Percentiles rank a stretch among this genome's conserved stretches.
These are phyloP conservation scores for Cinclus mexicanus DNA, from an alignment of 2,113 vertebrate genomes.

Conservation along the genomic window DNA sequence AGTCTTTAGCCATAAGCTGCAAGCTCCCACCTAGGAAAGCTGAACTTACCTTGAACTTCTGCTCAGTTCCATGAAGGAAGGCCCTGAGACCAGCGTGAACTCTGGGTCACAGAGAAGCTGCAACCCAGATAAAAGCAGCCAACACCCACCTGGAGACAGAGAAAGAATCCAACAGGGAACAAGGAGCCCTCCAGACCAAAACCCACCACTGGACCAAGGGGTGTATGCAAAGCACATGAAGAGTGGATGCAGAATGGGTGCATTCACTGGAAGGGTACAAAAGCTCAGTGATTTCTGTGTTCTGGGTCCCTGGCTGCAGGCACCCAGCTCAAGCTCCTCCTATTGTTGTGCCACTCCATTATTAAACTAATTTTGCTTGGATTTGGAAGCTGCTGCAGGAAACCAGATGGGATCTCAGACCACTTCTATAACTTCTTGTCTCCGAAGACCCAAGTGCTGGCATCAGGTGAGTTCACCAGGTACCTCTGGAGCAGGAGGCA, in stretches of 20 bases:
- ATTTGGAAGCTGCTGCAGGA: not conserved
- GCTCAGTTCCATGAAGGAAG: not conserved
- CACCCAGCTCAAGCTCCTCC: not conserved
- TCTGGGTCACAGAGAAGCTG: not conserved
- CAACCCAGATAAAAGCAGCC: not conserved
- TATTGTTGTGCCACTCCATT: not conserved
- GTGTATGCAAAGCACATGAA: not conserved
- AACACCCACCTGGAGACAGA: not conserved
- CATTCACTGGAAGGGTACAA: not conserved
- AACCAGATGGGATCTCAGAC: not conserved
- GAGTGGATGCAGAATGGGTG: not conserved
- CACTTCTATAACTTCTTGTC: not conserved
- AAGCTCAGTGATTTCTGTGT: not conserved
- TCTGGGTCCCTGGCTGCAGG: not conserved
- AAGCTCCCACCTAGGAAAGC: not conserved
- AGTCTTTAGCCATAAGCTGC: not conserved
- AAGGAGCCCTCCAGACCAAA: not conserved
- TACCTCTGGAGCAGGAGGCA: not conserved
- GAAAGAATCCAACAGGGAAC: not conserved
- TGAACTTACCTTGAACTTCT: not conserved
- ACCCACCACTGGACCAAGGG: not conserved
- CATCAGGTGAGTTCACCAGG: accelerated
- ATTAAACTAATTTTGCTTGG: not conserved
- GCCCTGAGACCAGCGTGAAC: not conserved
- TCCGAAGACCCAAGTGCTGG: not conserved